Conservation (phyloP, 53 echinoderm and acorn worm genomes). For the Holothuria leucospilota region DNA sequence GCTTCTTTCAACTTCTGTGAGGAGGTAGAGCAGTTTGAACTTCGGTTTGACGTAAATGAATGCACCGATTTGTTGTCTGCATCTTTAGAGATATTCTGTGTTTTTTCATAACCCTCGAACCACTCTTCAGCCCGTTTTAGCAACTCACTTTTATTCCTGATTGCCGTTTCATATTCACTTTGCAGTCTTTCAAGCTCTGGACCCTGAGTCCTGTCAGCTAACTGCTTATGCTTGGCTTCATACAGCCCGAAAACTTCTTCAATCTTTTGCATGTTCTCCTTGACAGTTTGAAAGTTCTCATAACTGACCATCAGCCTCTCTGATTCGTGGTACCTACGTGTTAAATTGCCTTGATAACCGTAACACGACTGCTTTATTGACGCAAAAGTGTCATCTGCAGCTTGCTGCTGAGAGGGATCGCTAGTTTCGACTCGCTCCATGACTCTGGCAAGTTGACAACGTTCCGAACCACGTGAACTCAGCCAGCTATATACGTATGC, state of each 20-base stretch:
- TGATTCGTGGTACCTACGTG: neutral
- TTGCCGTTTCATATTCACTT: neutral
- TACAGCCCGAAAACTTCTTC: conserved; percentile 19
- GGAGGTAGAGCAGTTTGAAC: neutral
- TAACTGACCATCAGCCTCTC: neutral
- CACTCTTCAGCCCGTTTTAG: neutral
- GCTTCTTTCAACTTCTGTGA: conserved; percentile 42
- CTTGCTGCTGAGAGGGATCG: too few species aligned
- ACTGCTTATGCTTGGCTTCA: neutral
- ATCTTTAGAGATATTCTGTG: neutral
- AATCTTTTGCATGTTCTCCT: neutral
- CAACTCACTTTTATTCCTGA: neutral
- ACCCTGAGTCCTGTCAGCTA: neutral
- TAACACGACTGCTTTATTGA: neutral
- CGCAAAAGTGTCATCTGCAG: neutral
- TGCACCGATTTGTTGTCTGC: neutral
- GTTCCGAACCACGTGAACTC: too few species aligned
- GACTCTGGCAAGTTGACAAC: too few species aligned
- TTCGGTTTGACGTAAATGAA: neutral
- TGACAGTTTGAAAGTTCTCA: neutral
- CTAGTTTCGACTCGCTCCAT: too few species aligned
- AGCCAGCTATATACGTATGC: too few species aligned
- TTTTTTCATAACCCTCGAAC: neutral
- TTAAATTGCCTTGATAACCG: neutral
- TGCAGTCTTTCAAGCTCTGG: neutral